Evolutionary conservation across 2,888 invertebrate species (phyloP).

Genomic region (Ectemnius continuus): DNA sequence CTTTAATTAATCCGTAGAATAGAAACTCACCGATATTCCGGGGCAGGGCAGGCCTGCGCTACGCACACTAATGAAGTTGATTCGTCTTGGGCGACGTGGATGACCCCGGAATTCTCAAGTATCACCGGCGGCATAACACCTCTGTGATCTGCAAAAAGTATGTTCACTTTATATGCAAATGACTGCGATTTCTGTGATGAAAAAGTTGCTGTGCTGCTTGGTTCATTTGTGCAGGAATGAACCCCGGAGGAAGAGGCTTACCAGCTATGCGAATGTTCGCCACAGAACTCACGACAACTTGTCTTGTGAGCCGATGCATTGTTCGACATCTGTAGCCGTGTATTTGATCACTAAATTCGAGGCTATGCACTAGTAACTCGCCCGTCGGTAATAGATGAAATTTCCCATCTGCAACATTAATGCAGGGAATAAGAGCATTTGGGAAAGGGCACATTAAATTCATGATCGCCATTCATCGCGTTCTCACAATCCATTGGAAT

Average conservation of each 20-base stretch:
- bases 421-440: too few species aligned
- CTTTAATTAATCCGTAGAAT: constrained; percentile 29
- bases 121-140: constrained; percentile 86
- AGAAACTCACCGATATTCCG: constrained; percentile 85
- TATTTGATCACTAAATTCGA: constrained; percentile 87
- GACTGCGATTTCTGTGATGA: not conserved
- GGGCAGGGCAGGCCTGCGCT: constrained; percentile 88
- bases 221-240: not conserved
- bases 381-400: constrained; percentile 87
- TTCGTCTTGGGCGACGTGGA: constrained; percentile 86
- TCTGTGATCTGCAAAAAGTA: constrained; percentile 82
- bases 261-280: constrained; percentile 86
- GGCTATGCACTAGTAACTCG: constrained; percentile 86
- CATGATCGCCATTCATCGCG: too few species aligned
- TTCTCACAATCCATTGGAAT: too few species aligned
- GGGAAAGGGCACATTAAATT: too few species aligned
- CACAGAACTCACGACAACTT: constrained; percentile 84
- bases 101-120: constrained; percentile 85
- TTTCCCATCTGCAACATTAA: constrained; percentile 83
- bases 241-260: constrained; percentile 74
- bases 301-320: constrained; percentile 86
- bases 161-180: not conserved
- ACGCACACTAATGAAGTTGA: constrained; percentile 88
- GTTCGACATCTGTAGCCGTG: constrained; percentile 86
- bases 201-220: not conserved